Evolutionary conservation across 2,113 vertebrate species (phyloP).

Genomic region (Mirounga angustirostris): DNA sequence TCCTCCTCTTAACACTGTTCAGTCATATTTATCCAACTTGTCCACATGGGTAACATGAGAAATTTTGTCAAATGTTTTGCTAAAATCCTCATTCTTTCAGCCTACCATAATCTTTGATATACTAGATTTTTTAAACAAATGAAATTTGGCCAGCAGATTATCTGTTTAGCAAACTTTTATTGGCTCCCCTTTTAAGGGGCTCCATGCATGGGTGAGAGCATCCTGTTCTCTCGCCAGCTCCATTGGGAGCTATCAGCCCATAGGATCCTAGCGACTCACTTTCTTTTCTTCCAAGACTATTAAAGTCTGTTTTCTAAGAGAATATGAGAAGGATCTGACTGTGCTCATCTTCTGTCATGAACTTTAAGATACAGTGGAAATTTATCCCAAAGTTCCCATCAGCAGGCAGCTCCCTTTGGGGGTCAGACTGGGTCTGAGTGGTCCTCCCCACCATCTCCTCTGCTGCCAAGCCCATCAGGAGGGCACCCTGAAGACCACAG

Average conservation of each 20-base stretch:
- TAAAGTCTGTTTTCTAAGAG: neutral
- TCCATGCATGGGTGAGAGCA: fast-evolving
- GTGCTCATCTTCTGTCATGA: neutral
- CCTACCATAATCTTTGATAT: neutral
- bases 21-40: neutral
- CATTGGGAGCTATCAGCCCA: fast-evolving
- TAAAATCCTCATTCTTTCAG: neutral
- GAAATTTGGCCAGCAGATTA: neutral
- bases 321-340: neutral
- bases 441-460: neutral
- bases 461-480: fast-evolving
- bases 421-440: fast-evolving
- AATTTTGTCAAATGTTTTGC: neutral
- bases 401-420: too few species aligned
- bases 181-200: neutral
- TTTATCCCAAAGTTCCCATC: neutral
- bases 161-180: neutral
- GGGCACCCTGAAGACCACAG: neutral
- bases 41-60: neutral
- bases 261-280: fast-evolving
- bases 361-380: neutral
- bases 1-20: neutral
- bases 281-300: neutral
- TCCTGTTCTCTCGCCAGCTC: neutral
- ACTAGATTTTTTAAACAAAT: neutral